Evolutionary conservation across 2,797 vertebrate species (phyloP), one percentile per base, ranked within the genome.

Genomic region (Sarcoramphus papa): DNA sequence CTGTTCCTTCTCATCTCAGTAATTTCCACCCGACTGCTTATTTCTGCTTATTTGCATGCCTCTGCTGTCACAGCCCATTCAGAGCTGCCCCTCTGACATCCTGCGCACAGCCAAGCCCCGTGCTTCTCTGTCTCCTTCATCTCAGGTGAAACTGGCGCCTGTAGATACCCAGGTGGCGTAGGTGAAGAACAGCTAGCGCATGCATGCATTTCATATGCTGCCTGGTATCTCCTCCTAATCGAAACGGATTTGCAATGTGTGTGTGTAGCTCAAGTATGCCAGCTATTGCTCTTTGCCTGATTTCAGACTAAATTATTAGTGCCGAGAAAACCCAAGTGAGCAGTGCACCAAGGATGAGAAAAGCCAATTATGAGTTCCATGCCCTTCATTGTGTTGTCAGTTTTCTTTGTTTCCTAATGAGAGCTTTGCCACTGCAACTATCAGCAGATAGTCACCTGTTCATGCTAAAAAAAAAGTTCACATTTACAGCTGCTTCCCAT

Each of bases 171-270:
- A 81, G 54, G n/a, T 5, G 4, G 27, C 0, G 2, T 2, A 67
- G 33, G 19, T 45, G 21, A 85, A 35, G 57, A 67, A 21, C 15
- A 74, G 35, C 47, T 37, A 67, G 50, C 62, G 64, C 28, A 31
- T 0, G 0, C 0, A 0, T 9, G 68, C 0, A 0, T 40, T 62
- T 51, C 64, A 22, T 20, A 11, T 1, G 43, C 73, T 64, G 48
- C 63, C 78, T 47, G 50, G 8, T 31, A 43, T n/a, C 40, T 57
- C 53, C 76, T 88, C 60, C 78, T 62, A 40, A 64, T 50, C 24
- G 3, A 70, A 81, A 84, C 13, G 8, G 51, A 31, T 59, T 57
- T 47, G 31, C 64, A 43, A 51, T 3, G 17, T 25, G 12, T 7
- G 10, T 14, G 41, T 48, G 31, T 37, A 76, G 48, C 28, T 60